Percentiles rank a stretch among this genome's conserved stretches.
These are phyloP conservation scores for Sciurus carolinensis DNA, from an alignment of 2,797 vertebrate genomes.

Conservation along the genomic window DNA sequence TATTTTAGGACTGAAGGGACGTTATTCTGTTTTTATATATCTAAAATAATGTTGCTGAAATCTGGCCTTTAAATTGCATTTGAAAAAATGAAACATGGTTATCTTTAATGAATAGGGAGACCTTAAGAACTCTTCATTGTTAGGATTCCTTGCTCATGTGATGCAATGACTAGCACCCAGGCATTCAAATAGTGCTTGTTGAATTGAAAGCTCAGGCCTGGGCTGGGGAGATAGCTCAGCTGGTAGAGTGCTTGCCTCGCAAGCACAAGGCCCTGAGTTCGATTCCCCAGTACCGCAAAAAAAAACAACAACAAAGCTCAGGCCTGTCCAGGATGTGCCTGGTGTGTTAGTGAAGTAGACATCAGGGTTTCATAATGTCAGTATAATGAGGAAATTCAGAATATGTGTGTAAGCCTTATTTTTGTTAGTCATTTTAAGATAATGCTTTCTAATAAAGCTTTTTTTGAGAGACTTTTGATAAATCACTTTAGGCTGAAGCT, in stretches of 20 bases:
- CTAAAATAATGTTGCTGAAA: slow-evolving; percentile 42
- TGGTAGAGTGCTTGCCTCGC: no score
- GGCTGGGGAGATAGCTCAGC: no score
- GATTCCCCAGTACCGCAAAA: no score
- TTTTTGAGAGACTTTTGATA: no score
- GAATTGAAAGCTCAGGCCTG: background rate
- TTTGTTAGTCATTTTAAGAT: slow-evolving; percentile 1
- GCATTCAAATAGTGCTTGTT: background rate
- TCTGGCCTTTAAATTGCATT: slow-evolving; percentile 29
- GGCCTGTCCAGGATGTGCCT: background rate
- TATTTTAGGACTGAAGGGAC: background rate
- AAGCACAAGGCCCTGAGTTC: no score
- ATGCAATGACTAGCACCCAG: background rate
- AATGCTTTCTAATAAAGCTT: no score
- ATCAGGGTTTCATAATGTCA: background rate
- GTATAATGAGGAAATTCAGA: background rate
- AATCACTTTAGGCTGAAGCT: no score
- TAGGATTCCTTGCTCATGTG: background rate
- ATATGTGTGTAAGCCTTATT: background rate
- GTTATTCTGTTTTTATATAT: slow-evolving; percentile 30
- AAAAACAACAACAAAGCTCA: background rate
- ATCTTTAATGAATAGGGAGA: background rate
- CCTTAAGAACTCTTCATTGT: background rate
- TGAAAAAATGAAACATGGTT: slow-evolving; percentile 27
- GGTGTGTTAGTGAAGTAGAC: background rate